phyloP scores from a whole-genome alignment of 1,140 invertebrate genomes.

The Pararge aegeria region DNA sequence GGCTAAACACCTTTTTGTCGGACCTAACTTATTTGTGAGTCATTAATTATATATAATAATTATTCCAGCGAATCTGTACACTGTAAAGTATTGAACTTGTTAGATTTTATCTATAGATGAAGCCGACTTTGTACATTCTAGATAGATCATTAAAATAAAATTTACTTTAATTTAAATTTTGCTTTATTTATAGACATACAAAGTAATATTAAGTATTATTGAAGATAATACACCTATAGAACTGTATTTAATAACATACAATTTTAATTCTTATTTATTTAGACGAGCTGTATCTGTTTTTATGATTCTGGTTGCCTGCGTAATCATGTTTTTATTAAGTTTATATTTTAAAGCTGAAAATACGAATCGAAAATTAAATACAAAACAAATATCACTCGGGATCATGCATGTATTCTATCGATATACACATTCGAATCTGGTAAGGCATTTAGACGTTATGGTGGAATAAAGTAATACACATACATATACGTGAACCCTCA shows the following conservation, averaged over 20 bases:
- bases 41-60: not conserved
- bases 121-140: too few species aligned
- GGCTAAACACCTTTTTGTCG: not conserved
- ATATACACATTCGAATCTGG: too few species aligned
- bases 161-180: not conserved
- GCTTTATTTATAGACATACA: not conserved
- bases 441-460: too few species aligned
- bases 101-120: not conserved
- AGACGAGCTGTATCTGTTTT: not conserved
- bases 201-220: not conserved
- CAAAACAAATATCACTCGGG: too few species aligned
- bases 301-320: not conserved
- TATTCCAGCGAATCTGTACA: not conserved
- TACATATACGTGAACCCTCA: too few species aligned
- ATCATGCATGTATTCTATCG: too few species aligned
- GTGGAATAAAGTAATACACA: too few species aligned
- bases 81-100: not conserved
- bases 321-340: not conserved
- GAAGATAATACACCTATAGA: not conserved
- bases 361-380: too few species aligned
- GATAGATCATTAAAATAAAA: not conserved
- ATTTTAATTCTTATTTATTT: not conserved
- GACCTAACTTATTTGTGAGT: not conserved
- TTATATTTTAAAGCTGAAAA: not conserved
- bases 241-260: not conserved